A percentile compares a stretch with the other conserved stretches of the same genome.
Conservation (phyloP, 2,113 vertebrate genomes). For the Suricata suricatta region DNA sequence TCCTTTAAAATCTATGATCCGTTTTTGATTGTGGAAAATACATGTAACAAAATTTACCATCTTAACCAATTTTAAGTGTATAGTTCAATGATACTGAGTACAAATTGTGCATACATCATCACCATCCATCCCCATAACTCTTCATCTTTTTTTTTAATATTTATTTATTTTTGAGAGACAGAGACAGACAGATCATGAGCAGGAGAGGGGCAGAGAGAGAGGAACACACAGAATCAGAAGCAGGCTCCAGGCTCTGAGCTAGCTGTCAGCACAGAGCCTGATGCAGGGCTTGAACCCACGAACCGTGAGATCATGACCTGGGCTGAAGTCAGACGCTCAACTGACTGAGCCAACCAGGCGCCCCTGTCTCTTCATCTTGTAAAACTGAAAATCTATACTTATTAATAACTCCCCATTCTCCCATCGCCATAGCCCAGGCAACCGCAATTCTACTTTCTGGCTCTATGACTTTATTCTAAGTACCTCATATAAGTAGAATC, state of each 20-base stretch:
- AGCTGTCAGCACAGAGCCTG: too few relatives aligned
- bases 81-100: background rate
- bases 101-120: background rate
- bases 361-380: background rate
- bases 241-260: too few relatives aligned
- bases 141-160: background rate
- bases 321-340: too few relatives aligned
- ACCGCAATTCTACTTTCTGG: background rate
- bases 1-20: background rate
- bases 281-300: too few relatives aligned
- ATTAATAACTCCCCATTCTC: background rate
- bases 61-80: background rate
- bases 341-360: too few relatives aligned
- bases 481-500: background rate
- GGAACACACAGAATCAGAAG: too few relatives aligned
- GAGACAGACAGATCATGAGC: too few relatives aligned
- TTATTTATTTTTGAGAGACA: too few relatives aligned
- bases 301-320: too few relatives aligned
- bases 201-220: too few relatives aligned
- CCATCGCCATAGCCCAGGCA: background rate
- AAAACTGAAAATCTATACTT: background rate
- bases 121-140: background rate
- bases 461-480: background rate
- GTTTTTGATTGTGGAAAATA: background rate
- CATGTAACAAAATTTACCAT: background rate